These are phyloP conservation scores for Amniataba percoides DNA, from an alignment of 2,797 vertebrate species.

Conservation along the genomic window DNA sequence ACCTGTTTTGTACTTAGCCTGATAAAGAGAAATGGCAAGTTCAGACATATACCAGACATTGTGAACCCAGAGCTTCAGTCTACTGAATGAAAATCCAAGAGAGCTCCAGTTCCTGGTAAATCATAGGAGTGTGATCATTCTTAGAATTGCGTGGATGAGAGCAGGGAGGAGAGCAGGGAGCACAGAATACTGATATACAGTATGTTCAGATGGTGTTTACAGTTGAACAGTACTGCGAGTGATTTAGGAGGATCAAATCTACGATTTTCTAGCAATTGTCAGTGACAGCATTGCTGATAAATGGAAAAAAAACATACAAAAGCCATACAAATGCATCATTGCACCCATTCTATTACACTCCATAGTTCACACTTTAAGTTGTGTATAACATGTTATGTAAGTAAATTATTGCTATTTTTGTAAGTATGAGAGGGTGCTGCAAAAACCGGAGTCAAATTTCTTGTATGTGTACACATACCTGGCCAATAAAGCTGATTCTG, in stretches of 20 bases:
- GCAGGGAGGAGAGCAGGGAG: no score
- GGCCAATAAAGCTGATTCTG: no score
- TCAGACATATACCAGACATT: not conserved
- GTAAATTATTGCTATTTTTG: no score
- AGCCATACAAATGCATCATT: no score
- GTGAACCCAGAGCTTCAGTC: not conserved
- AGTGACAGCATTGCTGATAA: not conserved
- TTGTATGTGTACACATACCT: no score
- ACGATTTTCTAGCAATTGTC: not conserved
- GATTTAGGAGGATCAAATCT: not conserved
- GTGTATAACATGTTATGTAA: no score
- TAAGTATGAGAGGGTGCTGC: no score
- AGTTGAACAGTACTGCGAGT: not conserved
- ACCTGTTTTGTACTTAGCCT: accelerated
- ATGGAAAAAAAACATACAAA: no score
- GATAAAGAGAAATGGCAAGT: not conserved
- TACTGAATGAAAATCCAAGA: not conserved
- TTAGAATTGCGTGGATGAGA: not conserved
- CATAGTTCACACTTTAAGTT: no score
- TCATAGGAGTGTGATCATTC: not conserved
- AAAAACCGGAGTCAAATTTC: no score
- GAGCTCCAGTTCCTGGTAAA: not conserved
- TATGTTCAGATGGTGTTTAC: not conserved
- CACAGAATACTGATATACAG: no score
- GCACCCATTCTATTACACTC: no score